Base-by-base conservation (phyloP, 1,140 invertebrate genomes). In the Trichonephila clavipes region DNA sequence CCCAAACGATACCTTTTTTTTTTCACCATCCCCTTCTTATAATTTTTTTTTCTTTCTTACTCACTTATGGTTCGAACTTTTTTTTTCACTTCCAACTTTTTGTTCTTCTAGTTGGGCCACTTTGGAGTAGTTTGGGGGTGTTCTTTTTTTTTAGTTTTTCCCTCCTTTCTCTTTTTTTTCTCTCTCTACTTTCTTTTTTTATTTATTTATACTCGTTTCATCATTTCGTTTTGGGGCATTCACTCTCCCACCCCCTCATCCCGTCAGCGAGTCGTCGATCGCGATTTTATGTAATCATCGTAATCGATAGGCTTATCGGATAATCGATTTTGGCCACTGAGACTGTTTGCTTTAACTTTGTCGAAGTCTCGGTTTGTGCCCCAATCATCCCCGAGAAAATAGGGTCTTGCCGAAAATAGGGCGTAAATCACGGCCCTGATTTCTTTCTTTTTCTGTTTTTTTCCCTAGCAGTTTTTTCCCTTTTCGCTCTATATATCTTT, bases 261-360 rank as follows among this genome's bases (percentile, higher is more conserved):
- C 69, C 69, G 88, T 90, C 88, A 88, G 87, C 64, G 88, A 44
- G 64, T 90, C 88, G 88, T 90, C 88, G 69, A 90, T 81, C n/a
- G 66, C 88, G 88, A 90, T 90, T 90, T 90, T 90, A 90, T 90
- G 88, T 90, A 90, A 90, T 90, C 88, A 90, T 81, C 40, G 88
- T 90, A 90, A 90, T 90, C 88, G 88, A 90, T 90, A 90, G 28
- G 88, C 44, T 90, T 90, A 90, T 90, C 88, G 88, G 88, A 81
- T 81, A 90, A 90, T 90, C 88, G 88, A 90, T 90, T 77, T 21
- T n/a, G 61, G 62, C 64, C 58, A n/a, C 59, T 28, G 44, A n/a
- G 21, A 77, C 72, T 77, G 72, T 85, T 85, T 51, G 82, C 82
- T 85, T 85, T 77, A 40, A 77, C 82, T 85, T 87, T 61, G 58